Percentiles rank a stretch among this genome's conserved stretches.
Evolutionary conservation across 2,888 invertebrate species (phyloP).

Genomic region (Cremastobaeus sp.): DNA sequence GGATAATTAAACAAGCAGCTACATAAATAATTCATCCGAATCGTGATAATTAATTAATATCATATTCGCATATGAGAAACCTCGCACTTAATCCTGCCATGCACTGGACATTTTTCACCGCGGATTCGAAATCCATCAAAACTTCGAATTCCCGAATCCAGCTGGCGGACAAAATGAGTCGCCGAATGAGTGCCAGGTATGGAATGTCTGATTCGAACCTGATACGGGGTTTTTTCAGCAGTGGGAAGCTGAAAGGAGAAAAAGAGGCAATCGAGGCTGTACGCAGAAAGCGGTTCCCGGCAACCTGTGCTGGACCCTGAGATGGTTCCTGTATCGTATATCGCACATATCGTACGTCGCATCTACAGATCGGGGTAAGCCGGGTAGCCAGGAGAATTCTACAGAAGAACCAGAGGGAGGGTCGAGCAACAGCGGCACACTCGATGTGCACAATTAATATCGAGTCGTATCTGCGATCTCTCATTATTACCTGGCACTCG

Average conservation of each 20-base stretch:
- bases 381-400: slow-evolving; percentile 66
- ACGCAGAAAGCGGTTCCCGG: slow-evolving; percentile 31
- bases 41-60: too few relatives aligned
- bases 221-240: slow-evolving; percentile 39
- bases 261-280: slow-evolving; percentile 26
- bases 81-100: too few relatives aligned
- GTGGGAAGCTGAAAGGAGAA: slow-evolving; percentile 37
- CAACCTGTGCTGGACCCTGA: slow-evolving; percentile 53
- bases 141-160: slow-evolving; percentile 16
- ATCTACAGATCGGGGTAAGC: slow-evolving; percentile 76
- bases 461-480: slow-evolving; percentile 77
- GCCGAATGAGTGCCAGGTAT: slow-evolving; percentile 18
- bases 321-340: slow-evolving; percentile 62
- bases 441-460: slow-evolving; percentile 76
- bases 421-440: slow-evolving; percentile 54
- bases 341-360: slow-evolving; percentile 71
- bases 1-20: too few relatives aligned
- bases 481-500: slow-evolving; percentile 75
- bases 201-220: slow-evolving; percentile 49
- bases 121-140: slow-evolving; percentile 5
- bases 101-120: background rate
- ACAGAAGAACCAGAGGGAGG: slow-evolving; percentile 20
- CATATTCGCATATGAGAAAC: too few relatives aligned
- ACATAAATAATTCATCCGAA: too few relatives aligned
- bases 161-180: slow-evolving; percentile 10